These are phyloP conservation scores for Sebastes hubbsi DNA, from an alignment of 2,797 vertebrate species.

Conservation along the genomic window DNA sequence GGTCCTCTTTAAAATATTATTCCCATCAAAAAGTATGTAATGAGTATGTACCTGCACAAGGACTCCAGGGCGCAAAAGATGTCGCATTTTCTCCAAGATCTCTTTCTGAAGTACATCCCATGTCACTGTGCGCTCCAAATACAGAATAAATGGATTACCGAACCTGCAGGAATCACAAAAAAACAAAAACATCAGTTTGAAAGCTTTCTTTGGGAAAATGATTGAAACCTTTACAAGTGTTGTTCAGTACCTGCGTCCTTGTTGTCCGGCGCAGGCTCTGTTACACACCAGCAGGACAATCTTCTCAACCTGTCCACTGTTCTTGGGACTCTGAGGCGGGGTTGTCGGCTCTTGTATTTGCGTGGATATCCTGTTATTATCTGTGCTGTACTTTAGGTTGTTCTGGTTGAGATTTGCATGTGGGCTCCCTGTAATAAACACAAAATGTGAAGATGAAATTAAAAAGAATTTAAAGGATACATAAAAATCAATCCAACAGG, in stretches of 20 bases:
- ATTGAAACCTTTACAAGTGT: not conserved
- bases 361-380: conserved; percentile 85
- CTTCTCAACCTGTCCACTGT: conserved; percentile 83
- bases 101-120: conserved; percentile 97
- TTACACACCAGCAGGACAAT: conserved; percentile 96
- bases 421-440: conserved; percentile 82
- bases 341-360: conserved; percentile 83
- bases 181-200: not conserved
- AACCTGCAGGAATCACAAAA: conserved; percentile 81
- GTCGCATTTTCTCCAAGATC: conserved; percentile 97
- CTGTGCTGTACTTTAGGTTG: conserved; percentile 90
- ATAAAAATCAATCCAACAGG: not conserved
- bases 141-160: conserved; percentile 95
- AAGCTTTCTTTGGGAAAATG: not conserved
- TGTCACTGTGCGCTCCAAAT: conserved; percentile 92
- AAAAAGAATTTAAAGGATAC: not conserved
- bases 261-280: conserved; percentile 93
- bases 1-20: not conserved
- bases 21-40: not conserved
- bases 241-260: conserved; percentile 89
- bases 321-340: conserved; percentile 80
- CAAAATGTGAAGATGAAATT: not conserved
- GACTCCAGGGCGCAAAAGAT: conserved; percentile 90
- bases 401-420: conserved; percentile 96
- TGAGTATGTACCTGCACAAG: conserved; percentile 86